These are phyloP conservation scores for Hirtodrosophila confusa DNA, from an alignment of 2,888 invertebrate species.

Conservation along the genomic window DNA sequence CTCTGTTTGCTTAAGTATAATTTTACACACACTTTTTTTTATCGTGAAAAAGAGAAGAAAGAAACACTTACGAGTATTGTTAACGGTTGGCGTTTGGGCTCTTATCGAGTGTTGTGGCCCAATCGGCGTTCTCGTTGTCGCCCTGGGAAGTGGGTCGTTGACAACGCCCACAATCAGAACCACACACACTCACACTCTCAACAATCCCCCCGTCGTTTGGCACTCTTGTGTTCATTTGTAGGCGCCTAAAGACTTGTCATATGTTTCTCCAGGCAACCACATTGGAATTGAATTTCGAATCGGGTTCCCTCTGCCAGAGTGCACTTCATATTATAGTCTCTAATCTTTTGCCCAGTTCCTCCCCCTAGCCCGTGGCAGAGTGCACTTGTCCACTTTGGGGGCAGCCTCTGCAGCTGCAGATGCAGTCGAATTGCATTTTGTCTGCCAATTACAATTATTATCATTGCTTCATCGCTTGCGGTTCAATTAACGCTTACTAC, in stretches of 20 bases:
- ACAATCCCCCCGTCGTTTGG: neutral
- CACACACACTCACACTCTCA: conserved; percentile 9
- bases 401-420: conserved; percentile 41
- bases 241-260: conserved; percentile 44
- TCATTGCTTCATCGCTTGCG: conserved; percentile 67
- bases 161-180: conserved; percentile 59
- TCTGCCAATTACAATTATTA: conserved; percentile 71
- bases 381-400: conserved; percentile 57
- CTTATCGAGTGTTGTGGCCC: conserved; percentile 64
- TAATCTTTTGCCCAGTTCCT: conserved; percentile 17
- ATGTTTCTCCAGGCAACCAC: conserved; percentile 24
- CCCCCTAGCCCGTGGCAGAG: conserved; percentile 3
- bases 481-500: conserved; percentile 78
- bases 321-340: conserved; percentile 22
- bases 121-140: conserved; percentile 60
- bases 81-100: conserved; percentile 61
- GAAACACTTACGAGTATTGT: conserved; percentile 66
- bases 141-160: conserved; percentile 77
- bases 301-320: neutral
- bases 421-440: conserved; percentile 41
- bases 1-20: conserved; percentile 53
- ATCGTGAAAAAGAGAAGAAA: conserved; percentile 31
- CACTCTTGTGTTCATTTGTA: neutral
- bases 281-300: conserved; percentile 13
- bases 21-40: conserved; percentile 55